These are phyloP conservation scores for Gorsachius magnificus DNA, from an alignment of 2,797 vertebrate genomes.

Conservation along the genomic window DNA sequence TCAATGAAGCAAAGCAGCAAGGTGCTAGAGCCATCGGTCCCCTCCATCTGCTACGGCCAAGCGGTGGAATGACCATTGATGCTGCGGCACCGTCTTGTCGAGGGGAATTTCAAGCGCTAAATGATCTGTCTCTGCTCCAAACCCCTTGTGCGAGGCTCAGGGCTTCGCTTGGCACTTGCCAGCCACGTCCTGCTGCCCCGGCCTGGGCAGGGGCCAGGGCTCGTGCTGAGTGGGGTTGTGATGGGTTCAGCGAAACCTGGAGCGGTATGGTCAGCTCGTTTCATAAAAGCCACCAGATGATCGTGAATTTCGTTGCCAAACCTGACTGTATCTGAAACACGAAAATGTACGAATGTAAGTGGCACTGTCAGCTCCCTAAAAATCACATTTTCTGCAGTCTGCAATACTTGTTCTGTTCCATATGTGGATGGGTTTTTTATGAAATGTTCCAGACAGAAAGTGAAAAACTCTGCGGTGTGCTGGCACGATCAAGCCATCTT, in stretches of 20 bases:
- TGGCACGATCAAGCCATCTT: constrained; percentile 35
- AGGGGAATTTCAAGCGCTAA: constrained; percentile 2
- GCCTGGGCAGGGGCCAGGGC: background rate
- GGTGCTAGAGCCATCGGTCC: background rate
- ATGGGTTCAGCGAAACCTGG: background rate
- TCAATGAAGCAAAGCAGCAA: background rate
- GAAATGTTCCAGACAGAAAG: constrained; percentile 56
- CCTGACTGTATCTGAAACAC: constrained; percentile 31
- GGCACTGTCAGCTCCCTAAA: constrained; percentile 39
- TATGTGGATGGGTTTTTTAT: constrained; percentile 62
- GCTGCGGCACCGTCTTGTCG: background rate
- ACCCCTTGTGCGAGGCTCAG: background rate
- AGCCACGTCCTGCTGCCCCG: background rate
- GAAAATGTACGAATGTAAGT: constrained; percentile 32
- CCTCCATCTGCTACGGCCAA: background rate
- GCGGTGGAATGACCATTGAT: background rate
- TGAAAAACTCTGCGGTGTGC: constrained; percentile 30
- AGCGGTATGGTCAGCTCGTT: background rate
- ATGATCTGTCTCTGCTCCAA: background rate
- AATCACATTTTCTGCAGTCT: constrained; percentile 59
- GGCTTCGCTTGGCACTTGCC: background rate
- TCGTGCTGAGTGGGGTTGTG: background rate
- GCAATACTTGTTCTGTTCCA: constrained; percentile 43
- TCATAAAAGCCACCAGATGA: constrained; percentile 42
- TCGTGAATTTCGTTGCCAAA: constrained; percentile 20